A percentile compares a stretch with the other conserved stretches of the same genome.
Conservation (phyloP, 2,888 invertebrate species). For the Sphaerophoria rueppellii region DNA sequence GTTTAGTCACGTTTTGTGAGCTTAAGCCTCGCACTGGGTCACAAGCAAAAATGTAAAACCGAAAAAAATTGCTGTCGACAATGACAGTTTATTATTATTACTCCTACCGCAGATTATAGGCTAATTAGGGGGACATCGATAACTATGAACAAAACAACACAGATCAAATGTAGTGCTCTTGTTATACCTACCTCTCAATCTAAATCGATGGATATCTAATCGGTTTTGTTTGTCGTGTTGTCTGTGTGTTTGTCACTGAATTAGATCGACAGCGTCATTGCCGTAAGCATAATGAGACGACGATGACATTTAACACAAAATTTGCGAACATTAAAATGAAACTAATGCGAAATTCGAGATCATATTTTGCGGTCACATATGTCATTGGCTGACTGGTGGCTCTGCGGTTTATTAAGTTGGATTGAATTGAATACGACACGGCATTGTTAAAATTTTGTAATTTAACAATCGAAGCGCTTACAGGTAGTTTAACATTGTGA, state of each 20-base stretch:
- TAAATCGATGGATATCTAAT: constrained; percentile 32
- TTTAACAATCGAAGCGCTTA: constrained; percentile 18
- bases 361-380: constrained; percentile 43
- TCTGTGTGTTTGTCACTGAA: constrained; percentile 1
- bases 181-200: constrained; percentile 44
- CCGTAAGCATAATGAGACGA: constrained; percentile 28
- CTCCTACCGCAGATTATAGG: constrained; percentile 53
- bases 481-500: constrained; percentile 12
- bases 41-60: not conserved
- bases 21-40: constrained; percentile 1
- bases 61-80: constrained; percentile 48
- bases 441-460: constrained; percentile 13
- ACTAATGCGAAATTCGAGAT: constrained; percentile 46
- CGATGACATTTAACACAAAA: constrained; percentile 53
- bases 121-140: constrained; percentile 59
- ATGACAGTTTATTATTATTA: constrained; percentile 58
- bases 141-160: constrained; percentile 31
- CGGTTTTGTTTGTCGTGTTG: constrained; percentile 12
- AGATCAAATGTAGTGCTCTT: constrained; percentile 63
- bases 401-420: not conserved
- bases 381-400: not conserved
- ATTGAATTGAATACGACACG: constrained; percentile 6
- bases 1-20: not conserved
- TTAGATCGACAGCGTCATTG: constrained; percentile 22
- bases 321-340: constrained; percentile 2